A percentile compares a stretch with the other conserved stretches of the same genome.
Conservation (phyloP, 2,113 vertebrate genomes). For the Alexandromys fortis region DNA sequence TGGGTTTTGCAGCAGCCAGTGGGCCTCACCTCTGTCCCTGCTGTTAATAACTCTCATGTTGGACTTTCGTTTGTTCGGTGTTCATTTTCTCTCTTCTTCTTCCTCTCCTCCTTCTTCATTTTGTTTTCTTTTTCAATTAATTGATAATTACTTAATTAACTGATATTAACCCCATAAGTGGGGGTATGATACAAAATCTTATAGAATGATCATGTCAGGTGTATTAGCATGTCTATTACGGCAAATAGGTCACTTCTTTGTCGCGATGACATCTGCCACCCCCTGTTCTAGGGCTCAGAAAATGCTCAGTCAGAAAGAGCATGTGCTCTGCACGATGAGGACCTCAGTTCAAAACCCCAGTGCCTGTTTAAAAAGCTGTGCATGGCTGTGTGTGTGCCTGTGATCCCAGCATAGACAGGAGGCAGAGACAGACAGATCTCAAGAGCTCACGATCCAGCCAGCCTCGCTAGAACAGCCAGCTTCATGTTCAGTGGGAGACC, state of each 20-base stretch:
- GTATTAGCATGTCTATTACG: background rate
- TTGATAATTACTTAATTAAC: background rate
- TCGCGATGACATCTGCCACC: background rate
- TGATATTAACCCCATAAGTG: background rate
- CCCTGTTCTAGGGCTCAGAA: background rate
- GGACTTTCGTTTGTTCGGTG: too few species aligned
- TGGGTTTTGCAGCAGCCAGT: background rate
- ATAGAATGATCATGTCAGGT: background rate
- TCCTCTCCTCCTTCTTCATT: background rate
- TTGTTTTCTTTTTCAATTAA: background rate
- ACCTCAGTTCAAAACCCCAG: background rate
- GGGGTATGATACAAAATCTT: too few species aligned
- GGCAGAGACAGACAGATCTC: background rate
- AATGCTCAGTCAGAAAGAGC: background rate
- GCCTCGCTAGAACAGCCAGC: background rate
- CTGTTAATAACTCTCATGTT: background rate
- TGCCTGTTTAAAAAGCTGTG: background rate
- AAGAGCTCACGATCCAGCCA: too few species aligned
- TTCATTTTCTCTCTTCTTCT: background rate
- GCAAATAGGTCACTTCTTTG: background rate
- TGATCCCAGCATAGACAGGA: background rate
- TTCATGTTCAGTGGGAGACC: background rate
- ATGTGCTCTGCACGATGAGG: background rate
- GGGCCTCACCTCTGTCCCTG: too few species aligned
- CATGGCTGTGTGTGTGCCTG: background rate